phyloP scores from a whole-genome alignment of 2,113 vertebrate genomes.

The Casuarius casuarius region DNA sequence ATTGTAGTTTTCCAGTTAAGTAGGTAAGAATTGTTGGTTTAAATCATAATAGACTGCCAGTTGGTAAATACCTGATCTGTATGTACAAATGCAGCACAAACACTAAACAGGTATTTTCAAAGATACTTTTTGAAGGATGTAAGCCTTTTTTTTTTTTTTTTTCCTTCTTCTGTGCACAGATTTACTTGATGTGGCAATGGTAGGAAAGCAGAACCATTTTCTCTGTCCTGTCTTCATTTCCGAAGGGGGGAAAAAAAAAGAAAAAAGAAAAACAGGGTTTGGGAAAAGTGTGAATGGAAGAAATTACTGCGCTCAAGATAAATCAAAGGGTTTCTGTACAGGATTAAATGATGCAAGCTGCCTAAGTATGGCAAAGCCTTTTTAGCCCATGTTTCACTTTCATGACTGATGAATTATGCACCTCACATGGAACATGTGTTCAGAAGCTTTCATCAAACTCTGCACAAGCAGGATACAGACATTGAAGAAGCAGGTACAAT shows the following conservation, averaged over 20 bases:
- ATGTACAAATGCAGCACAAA: neutral
- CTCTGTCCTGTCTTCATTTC: neutral
- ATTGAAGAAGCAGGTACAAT: neutral
- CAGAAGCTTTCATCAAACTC: neutral
- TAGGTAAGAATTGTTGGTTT: neutral
- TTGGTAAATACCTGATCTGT: neutral
- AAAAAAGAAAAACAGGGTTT: neutral
- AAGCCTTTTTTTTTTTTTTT: neutral
- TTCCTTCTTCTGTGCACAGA: neutral
- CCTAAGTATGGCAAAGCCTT: neutral
- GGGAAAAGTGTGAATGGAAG: neutral
- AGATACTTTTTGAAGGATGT: neutral
- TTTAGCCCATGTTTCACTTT: neutral
- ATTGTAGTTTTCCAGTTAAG: neutral
- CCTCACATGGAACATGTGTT: neutral
- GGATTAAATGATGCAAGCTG: neutral
- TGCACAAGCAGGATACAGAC: neutral
- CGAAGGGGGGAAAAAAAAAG: neutral
- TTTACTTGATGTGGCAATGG: neutral
- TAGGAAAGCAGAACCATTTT: neutral
- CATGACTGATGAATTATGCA: neutral
- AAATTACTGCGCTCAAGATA: neutral
- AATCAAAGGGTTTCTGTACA: neutral
- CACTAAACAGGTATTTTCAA: neutral
- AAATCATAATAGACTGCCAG: neutral